These are phyloP conservation scores for Pediacus dermestoides DNA, from an alignment of 2,888 invertebrate genomes.

Conservation along the genomic window DNA sequence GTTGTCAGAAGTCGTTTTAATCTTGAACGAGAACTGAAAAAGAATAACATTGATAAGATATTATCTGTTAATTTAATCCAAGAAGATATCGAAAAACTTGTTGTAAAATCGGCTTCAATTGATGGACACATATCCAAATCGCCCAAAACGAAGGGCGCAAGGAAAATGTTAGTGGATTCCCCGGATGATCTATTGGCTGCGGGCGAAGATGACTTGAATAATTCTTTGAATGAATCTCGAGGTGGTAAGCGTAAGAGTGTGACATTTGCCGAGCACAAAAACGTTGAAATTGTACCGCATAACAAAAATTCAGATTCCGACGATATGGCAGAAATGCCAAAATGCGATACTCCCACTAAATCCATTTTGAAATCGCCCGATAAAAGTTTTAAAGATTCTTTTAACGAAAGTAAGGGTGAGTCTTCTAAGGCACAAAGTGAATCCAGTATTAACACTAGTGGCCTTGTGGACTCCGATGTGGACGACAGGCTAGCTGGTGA, in stretches of 20 bases:
- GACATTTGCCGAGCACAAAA: conserved; percentile 5
- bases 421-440: neutral
- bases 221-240: too few species aligned
- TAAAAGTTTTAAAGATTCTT: neutral
- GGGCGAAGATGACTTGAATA: too few species aligned
- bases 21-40: neutral
- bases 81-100: too few species aligned
- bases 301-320: neutral
- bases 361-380: conserved; percentile 2
- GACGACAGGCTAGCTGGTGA: neutral
- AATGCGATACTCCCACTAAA: neutral
- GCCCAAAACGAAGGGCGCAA: neutral
- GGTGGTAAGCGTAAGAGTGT: conserved; percentile 1
- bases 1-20: neutral
- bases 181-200: too few species aligned
- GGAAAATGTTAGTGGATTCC: neutral
- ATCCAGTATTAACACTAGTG: too few species aligned
- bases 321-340: neutral
- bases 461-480: neutral
- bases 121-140: too few species aligned
- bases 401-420: neutral
- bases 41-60: neutral
- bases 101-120: too few species aligned
- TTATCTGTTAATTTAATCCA: neutral
- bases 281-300: conserved; percentile 3